Evolutionary conservation across 1,140 invertebrate species (phyloP).

Genomic region (Polypedilum pembai): DNA sequence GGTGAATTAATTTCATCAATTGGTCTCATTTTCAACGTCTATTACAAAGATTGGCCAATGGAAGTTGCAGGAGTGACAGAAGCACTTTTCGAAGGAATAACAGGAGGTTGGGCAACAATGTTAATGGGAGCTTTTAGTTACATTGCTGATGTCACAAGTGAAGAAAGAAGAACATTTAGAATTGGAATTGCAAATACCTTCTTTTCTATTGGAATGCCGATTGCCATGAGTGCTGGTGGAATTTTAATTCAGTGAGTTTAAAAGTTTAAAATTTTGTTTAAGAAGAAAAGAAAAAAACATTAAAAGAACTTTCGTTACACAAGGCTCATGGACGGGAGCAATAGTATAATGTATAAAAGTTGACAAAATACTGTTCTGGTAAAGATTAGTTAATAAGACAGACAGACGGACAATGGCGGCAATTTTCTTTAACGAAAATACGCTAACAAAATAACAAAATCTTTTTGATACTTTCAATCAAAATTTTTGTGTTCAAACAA

Average conservation of each 20-base stretch:
- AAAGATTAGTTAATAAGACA: too few species aligned
- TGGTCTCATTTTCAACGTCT: slow-evolving; percentile 48
- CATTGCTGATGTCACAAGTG: slow-evolving; percentile 49
- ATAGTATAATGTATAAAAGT: too few species aligned
- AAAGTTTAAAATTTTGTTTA: not conserved
- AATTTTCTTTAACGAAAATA: too few species aligned
- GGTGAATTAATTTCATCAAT: slow-evolving; percentile 46
- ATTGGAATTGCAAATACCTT: slow-evolving; percentile 50
- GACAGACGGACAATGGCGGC: too few species aligned
- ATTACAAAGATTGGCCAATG: slow-evolving; percentile 47
- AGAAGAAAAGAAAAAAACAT: too few species aligned
- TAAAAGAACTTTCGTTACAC: too few species aligned
- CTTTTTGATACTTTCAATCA: too few species aligned
- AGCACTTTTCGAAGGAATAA: slow-evolving; percentile 48
- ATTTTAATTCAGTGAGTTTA: slow-evolving; percentile 40
- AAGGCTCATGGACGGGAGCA: too few species aligned
- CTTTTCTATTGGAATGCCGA: slow-evolving; percentile 44
- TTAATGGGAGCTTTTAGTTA: slow-evolving; percentile 52
- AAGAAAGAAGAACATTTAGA: slow-evolving; percentile 48
- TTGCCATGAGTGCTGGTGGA: slow-evolving; percentile 45
- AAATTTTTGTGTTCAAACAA: too few species aligned
- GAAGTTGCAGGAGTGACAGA: slow-evolving; percentile 49
- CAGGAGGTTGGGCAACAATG: slow-evolving; percentile 49
- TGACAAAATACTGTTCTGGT: too few species aligned
- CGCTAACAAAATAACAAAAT: too few species aligned